These are phyloP conservation scores for Cordilura impudica DNA, from an alignment of 2,888 invertebrate genomes.

Conservation along the genomic window DNA sequence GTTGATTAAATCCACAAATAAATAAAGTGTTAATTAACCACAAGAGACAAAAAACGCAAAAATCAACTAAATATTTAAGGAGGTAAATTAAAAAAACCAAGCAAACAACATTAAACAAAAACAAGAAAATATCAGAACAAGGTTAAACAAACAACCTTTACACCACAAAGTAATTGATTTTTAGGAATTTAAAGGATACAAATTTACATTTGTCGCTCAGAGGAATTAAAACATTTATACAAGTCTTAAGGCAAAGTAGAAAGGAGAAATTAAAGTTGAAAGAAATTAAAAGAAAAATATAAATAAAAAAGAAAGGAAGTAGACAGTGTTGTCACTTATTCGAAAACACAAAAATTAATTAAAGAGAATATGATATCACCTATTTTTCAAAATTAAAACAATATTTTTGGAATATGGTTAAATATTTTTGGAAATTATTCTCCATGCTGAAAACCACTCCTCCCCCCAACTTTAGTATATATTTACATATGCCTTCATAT, in stretches of 20 bases:
- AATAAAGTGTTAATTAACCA: slow-evolving; percentile 52
- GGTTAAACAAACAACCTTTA: slow-evolving; percentile 33
- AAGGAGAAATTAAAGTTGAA: background rate
- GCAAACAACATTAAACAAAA: background rate
- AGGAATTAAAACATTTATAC: slow-evolving; percentile 2
- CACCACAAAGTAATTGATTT: slow-evolving; percentile 26
- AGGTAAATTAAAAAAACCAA: slow-evolving; percentile 11
- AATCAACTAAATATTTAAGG: slow-evolving; percentile 33
- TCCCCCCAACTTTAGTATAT: too few relatives aligned
- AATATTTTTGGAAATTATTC: too few relatives aligned
- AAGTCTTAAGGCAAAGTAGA: slow-evolving; percentile 8
- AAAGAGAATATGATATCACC: too few relatives aligned
- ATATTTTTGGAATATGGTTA: too few relatives aligned
- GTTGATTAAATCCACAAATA: slow-evolving; percentile 17
- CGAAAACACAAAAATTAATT: too few relatives aligned
- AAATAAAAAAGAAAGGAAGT: too few relatives aligned
- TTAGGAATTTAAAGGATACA: slow-evolving; percentile 37
- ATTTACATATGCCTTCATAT: too few relatives aligned
- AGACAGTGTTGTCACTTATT: too few relatives aligned
- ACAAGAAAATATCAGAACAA: slow-evolving; percentile 13
- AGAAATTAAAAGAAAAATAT: background rate
- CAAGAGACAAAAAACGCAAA: background rate
- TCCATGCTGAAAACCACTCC: too few relatives aligned
- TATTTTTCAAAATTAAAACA: too few relatives aligned
- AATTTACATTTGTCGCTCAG: background rate